Conservation (phyloP, 2,888 invertebrate genomes). For the Cynaeus angustus region DNA sequence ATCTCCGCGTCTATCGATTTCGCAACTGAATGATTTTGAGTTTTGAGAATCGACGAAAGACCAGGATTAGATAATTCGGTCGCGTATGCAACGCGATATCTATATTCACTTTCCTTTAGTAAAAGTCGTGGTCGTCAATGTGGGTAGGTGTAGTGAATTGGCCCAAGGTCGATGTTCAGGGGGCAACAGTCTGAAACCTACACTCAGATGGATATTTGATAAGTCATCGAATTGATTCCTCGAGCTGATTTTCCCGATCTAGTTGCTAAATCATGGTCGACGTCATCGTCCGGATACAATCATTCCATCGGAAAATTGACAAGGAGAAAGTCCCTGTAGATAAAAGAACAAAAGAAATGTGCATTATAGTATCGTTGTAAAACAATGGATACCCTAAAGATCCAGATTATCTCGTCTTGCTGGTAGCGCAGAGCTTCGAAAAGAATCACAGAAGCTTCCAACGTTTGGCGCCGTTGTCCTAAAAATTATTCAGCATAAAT, state of each 20-base stretch:
- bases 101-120: conserved; percentile 59
- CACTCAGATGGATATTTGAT: conserved; percentile 48
- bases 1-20: conserved; percentile 8
- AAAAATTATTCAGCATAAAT: conserved; percentile 18
- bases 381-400: conserved; percentile 38
- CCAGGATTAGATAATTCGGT: conserved; percentile 34
- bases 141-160: conserved; percentile 61
- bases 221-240: conserved; percentile 44
- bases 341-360: conserved; percentile 36
- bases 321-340: conserved; percentile 28
- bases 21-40: not conserved
- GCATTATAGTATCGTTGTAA: conserved; percentile 19
- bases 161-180: conserved; percentile 62
- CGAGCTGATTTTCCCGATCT: conserved; percentile 25
- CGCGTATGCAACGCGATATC: conserved; percentile 42
- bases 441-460: conserved; percentile 3
- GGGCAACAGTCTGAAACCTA: conserved; percentile 57
- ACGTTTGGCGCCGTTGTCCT: conserved; percentile 22
- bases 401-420: conserved; percentile 17
- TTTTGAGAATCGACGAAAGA: not conserved
- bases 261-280: conserved; percentile 19
- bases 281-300: conserved; percentile 17
- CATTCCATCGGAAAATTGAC: conserved; percentile 25
- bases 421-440: conserved; percentile 26
- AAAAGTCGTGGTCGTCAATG: conserved; percentile 57